Evolutionary conservation across 2,113 vertebrate genomes (phyloP), one percentile per base, ranked within the genome.

Genomic region (Semnopithecus entellus): DNA sequence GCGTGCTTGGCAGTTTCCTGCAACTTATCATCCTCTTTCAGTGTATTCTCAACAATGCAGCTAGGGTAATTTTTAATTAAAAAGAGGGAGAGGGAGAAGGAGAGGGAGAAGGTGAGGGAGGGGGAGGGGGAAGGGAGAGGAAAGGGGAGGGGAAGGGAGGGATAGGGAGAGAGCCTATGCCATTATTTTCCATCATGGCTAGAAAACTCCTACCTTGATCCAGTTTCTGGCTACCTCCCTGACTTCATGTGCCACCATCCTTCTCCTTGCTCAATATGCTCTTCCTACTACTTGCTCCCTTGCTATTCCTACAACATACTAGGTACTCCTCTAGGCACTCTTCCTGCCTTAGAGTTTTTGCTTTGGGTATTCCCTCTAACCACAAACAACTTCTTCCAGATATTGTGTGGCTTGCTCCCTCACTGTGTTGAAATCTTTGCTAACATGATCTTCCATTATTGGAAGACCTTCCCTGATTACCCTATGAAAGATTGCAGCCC

Each of bases 201-300:
- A 79, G 38, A 40, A 87, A 57, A 27, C 8, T 43, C 32, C 55
- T 6, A 3, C 3, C 10, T 50, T 10, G 52, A 45, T n/a, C 78
- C 45, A 79, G 38, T 16, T 55, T 78, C 11, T 79, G 72, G 30
- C 59, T 32, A 9, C 43, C 0, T 0, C 50, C 45, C 13, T 40
- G 50, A 38, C 25, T 23, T 30, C 38, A 18, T 25, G 8, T 43
- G 40, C 45, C 17, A 6, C 9, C 27, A 1, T 0, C 0, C 0
- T n/a, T 25, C 18, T 48, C 13, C 61, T 72, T 40, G 22, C 40
- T 52, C 61, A 50, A 22, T 52, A 40, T 6, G 7, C 22, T 57
- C 17, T 40, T 5, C 52, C 25, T 38, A 14, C 2, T 1, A 2
- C 25, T 6, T 20, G 17, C 14, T 81, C 7, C 50, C 32, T 79